These are phyloP conservation scores for Troides aeacus DNA, from an alignment of 2,888 invertebrate genomes.

Conservation along the genomic window DNA sequence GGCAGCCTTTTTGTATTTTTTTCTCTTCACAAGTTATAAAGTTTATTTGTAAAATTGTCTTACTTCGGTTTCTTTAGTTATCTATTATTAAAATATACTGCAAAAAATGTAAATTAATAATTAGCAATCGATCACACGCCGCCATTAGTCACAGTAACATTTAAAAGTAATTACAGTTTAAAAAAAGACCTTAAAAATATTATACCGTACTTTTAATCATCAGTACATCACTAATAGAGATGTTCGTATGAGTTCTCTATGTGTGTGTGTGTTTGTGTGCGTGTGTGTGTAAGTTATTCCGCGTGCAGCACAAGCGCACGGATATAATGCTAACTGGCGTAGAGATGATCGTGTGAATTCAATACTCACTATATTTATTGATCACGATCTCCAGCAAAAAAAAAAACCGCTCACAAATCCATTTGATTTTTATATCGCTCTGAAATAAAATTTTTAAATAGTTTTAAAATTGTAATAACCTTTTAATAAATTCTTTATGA, in stretches of 20 bases:
- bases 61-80: no score
- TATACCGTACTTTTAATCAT: neutral
- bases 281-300: constrained; percentile 3
- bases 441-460: neutral
- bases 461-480: neutral
- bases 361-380: constrained; percentile 1
- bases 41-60: no score
- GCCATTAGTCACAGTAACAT: no score
- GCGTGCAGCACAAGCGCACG: constrained; percentile 9
- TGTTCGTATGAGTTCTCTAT: neutral
- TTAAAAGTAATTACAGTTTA: neutral
- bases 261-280: neutral
- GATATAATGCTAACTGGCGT: constrained; percentile 13
- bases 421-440: neutral
- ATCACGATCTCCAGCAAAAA: neutral
- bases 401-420: neutral
- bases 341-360: constrained; percentile 21
- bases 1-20: no score
- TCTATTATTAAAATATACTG: no score
- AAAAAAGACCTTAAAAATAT: neutral
- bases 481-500: neutral
- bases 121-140: no score
- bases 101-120: no score
- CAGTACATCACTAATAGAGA: constrained; percentile 12
- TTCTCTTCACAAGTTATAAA: no score